These are phyloP conservation scores for Cynaeus angustus DNA, from an alignment of 2,888 invertebrate genomes.

Conservation along the genomic window DNA sequence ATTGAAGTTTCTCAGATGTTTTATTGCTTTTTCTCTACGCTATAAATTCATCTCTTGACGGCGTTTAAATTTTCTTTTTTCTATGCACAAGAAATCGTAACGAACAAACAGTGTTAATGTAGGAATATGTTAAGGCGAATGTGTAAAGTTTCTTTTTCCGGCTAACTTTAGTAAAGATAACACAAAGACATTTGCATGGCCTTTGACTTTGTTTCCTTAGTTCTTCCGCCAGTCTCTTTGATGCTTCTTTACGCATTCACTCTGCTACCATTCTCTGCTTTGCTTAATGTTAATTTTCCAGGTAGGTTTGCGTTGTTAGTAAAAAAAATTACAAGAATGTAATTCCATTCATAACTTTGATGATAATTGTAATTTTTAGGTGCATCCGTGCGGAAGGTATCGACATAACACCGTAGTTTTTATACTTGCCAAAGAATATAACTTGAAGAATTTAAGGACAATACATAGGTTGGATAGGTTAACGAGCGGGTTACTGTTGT, in stretches of 20 bases:
- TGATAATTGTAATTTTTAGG: conserved; percentile 74
- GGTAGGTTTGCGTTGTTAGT: conserved; percentile 45
- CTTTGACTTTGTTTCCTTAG: conserved; percentile 52
- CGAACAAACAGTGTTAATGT: conserved; percentile 2
- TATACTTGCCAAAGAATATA: conserved; percentile 96
- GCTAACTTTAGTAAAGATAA: conserved; percentile 50
- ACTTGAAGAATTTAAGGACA: conserved; percentile 92
- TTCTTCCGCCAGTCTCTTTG: conserved; percentile 50
- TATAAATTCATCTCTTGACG: no score
- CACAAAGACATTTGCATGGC: conserved; percentile 53
- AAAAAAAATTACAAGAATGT: conserved; percentile 4
- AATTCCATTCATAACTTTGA: neutral
- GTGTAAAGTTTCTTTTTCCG: conserved; percentile 37
- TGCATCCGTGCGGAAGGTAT: conserved; percentile 98
- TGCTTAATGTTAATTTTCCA: conserved; percentile 43
- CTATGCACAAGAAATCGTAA: no score
- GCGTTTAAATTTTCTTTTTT: no score
- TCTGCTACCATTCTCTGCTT: conserved; percentile 43
- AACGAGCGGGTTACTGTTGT: conserved; percentile 93
- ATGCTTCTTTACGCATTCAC: conserved; percentile 51
- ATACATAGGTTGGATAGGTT: conserved; percentile 97
- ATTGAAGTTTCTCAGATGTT: neutral
- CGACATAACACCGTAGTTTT: conserved; percentile 97
- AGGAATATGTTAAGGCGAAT: conserved; percentile 10
- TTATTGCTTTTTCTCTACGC: neutral